Evolutionary conservation across 2,113 vertebrate genomes (phyloP), one percentile per base, ranked within the genome.

Genomic region (Callionymus lyra): DNA sequence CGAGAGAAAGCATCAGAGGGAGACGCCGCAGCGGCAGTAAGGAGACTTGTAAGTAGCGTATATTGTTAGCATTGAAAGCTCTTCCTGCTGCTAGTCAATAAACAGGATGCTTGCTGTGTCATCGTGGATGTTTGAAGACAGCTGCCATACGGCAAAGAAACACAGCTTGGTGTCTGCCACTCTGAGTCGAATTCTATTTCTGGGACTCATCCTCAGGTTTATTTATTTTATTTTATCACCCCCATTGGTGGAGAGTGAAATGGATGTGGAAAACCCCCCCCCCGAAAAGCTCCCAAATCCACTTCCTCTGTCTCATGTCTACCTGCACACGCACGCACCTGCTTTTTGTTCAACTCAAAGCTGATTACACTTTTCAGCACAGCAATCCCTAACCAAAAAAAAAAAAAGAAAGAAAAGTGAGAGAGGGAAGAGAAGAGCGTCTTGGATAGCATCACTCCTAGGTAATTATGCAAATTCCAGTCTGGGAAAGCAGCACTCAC

Each of bases 91-190:
- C 21, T 68, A 67, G 73, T 79, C 74, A 74, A 79, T 76, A 79
- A 81, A 76, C 76, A 79, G 74, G 74, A 81, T 69, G 76, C 71
- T 63, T 74, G 72, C 78, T 77, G 74, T 82, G 80, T 82, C 80
- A 82, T 81, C 63, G 51, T 70, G 78, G 76, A 77, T 74, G 56
- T 74, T 76, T 74, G 73, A 74, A 80, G 71, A 73, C 80, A 75
- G 71, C 65, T 73, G 70, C 72, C 65, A 50, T 65, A 72, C 68
- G 73, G 71, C 66, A 79, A 59, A 72, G 73, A 70, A 58, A 64
- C 59, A 53, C 76, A 77, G 79, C 76, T 68, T 70, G 73, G 62
- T 59, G 72, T 72, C 63, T 66, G 58, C 57, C 61, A 68, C 68
- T 72, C 70, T 69, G 65, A 77, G 74, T 58, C 27, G 4, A 66